Percentiles rank a stretch among this genome's conserved stretches.
These are phyloP conservation scores for Metopia argyrocephala DNA, from an alignment of 2,888 invertebrate species.

Conservation along the genomic window DNA sequence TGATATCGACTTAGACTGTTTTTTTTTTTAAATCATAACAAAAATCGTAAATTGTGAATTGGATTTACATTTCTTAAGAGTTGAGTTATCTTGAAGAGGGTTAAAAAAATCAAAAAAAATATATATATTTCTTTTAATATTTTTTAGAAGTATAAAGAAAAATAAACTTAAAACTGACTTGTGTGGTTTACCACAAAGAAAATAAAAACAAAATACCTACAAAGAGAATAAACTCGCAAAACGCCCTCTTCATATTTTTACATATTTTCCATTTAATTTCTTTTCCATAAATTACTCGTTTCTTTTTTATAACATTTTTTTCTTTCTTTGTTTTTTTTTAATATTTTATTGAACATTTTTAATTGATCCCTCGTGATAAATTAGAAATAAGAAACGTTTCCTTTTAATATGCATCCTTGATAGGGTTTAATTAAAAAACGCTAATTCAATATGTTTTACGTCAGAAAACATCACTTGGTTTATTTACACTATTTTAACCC, in stretches of 20 bases:
- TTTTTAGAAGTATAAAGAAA: slow-evolving; percentile 48
- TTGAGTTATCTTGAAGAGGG: slow-evolving; percentile 58
- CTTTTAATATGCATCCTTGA: too few species aligned
- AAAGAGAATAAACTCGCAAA: slow-evolving; percentile 64
- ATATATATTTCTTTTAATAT: slow-evolving; percentile 23
- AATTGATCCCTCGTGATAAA: slow-evolving; percentile 56
- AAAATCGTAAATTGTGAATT: too few species aligned
- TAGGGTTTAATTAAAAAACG: too few species aligned
- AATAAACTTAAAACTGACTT: slow-evolving; percentile 66
- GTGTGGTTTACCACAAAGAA: slow-evolving; percentile 68
- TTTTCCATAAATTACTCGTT: too few species aligned
- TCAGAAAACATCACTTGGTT: too few species aligned
- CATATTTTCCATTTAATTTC: not conserved
- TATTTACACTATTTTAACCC: too few species aligned
- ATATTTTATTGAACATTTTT: slow-evolving; percentile 29
- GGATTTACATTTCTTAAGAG: not conserved
- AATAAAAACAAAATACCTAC: slow-evolving; percentile 63
- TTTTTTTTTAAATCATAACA: not conserved
- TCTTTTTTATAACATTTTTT: too few species aligned
- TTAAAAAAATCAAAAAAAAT: not conserved
- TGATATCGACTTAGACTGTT: slow-evolving; percentile 28
- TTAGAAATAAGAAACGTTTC: slow-evolving; percentile 30
- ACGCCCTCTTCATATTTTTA: not conserved
- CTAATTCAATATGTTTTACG: too few species aligned
- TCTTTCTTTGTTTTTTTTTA: slow-evolving; percentile 4